Evolutionary conservation across 2,888 invertebrate species (phyloP).

Genomic region (Drosophila ochracea): DNA sequence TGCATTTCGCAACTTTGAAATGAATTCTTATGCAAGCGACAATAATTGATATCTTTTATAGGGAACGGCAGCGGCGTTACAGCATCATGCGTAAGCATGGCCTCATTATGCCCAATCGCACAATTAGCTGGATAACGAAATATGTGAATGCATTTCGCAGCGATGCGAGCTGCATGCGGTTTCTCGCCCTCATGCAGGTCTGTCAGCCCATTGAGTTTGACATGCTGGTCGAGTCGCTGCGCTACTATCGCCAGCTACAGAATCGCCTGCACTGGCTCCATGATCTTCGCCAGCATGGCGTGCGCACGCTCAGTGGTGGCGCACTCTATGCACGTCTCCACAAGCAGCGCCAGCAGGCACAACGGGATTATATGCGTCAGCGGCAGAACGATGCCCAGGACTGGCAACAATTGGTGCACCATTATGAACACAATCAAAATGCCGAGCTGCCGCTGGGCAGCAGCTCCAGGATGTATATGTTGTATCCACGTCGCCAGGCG

Average conservation of each 20-base stretch:
- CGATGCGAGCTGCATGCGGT: constrained; percentile 85
- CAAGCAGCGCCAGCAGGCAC: constrained; percentile 84
- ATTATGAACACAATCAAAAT: constrained; percentile 76
- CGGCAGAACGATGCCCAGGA: constrained; percentile 56
- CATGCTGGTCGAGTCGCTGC: constrained; percentile 91
- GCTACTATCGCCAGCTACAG: constrained; percentile 89
- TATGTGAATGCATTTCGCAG: constrained; percentile 88
- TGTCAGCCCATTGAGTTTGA: constrained; percentile 91
- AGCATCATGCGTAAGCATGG: constrained; percentile 92
- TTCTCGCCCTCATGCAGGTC: constrained; percentile 92
- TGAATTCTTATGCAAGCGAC: background rate
- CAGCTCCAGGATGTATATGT: constrained; percentile 63
- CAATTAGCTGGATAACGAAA: constrained; percentile 89
- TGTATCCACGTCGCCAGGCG: constrained; percentile 81
- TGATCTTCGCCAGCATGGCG: constrained; percentile 90
- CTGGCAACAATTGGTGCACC: constrained; percentile 74
- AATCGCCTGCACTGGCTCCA: constrained; percentile 87
- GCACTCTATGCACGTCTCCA: constrained; percentile 89
- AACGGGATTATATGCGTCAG: constrained; percentile 71
- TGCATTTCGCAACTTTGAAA: constrained; percentile 35
- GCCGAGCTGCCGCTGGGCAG: constrained; percentile 63
- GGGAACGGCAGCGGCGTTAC: constrained; percentile 90
- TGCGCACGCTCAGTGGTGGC: constrained; percentile 88
- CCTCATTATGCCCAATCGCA: constrained; percentile 90
- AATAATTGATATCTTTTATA: constrained; percentile 36